Base-by-base conservation (phyloP, 1,140 invertebrate genomes). In the Hormaphis cornu region DNA sequence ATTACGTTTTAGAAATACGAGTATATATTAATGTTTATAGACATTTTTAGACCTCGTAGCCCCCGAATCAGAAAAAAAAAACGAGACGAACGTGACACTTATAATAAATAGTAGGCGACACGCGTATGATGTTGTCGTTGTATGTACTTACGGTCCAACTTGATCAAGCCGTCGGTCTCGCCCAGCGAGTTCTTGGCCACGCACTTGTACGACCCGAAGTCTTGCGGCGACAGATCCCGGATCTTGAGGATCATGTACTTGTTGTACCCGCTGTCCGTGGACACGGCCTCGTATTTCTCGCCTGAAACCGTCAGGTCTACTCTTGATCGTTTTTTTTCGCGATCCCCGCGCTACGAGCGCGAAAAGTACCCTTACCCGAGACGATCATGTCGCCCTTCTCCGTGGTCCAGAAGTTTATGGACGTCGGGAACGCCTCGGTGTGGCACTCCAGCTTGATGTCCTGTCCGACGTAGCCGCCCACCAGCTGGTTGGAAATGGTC, bases 101-200 rank as follows among this genome's bases (percentile, higher is more conserved):
- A 26, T 16, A 7, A 24, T 50, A 26, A 16, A 50, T 24, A 6
- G 1, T 50, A 24, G 3, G 16, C 16, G 7, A 24, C 16, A 10
- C 24, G 26, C 9, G 5, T n/a, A 50, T 50, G 6, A 7, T 24
- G 7, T n/a, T 50, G 7, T 50, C 6, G 18, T 50, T 50, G 6
- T 18, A 50, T 24, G 26, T 10, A 70, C 82, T 85, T 76, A 97
- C 95, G 91, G 76, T 95, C 92, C 52, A 98, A 81, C 79, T 91
- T 88, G 77, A 97, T 95, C 50, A 89, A 85, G 18, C 93, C 92
- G 77, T 94, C 91, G 12, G 93, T 95, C 76, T 90, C 89, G 40
- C 94, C 94, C 9, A 97, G 82, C 18, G 89, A 91, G 80, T 97
- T 98, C 78, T 94, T 94, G 9, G 93, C 93, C 28, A 96, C 89